These are phyloP conservation scores for Oegoconia quadripuncta DNA, from an alignment of 2,888 invertebrate species.

Conservation along the genomic window DNA sequence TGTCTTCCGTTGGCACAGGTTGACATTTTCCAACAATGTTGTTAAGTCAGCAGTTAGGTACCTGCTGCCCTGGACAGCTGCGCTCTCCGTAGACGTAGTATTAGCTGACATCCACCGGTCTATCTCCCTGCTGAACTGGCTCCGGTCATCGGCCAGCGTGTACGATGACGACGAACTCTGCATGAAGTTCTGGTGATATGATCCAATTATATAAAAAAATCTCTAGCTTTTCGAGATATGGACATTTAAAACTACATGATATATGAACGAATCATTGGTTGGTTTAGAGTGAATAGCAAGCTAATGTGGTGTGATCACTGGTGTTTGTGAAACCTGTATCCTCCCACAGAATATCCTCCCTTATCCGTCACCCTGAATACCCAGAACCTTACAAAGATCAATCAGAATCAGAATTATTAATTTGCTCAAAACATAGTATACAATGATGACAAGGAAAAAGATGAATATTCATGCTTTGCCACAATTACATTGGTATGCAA, in stretches of 20 bases:
- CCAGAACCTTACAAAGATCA: too few relatives aligned
- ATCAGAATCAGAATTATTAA: too few relatives aligned
- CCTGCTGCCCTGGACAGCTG: constrained; percentile 39
- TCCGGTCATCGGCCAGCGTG: constrained; percentile 23
- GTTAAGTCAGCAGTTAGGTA: too few relatives aligned
- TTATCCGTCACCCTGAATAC: too few relatives aligned
- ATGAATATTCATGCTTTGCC: too few relatives aligned
- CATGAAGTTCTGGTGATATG: background rate
- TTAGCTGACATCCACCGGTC: constrained; percentile 43
- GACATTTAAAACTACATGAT: background rate
- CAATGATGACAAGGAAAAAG: too few relatives aligned
- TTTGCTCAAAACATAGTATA: too few relatives aligned
- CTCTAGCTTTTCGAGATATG: background rate
- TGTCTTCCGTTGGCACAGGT: background rate
- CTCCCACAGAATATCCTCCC: too few relatives aligned
- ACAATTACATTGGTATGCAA: too few relatives aligned
- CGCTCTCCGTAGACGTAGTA: constrained; percentile 22
- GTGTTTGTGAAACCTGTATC: too few relatives aligned
- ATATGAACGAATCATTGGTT: background rate
- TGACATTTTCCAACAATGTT: background rate
- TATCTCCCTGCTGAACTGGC: constrained; percentile 41
- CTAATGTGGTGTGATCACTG: too few relatives aligned
- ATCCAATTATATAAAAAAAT: background rate
- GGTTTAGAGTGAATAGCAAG: too few relatives aligned
- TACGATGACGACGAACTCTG: constrained; percentile 4